These are phyloP conservation scores for Clitarchus hookeri DNA, from an alignment of 2,888 invertebrate genomes.

Conservation along the genomic window DNA sequence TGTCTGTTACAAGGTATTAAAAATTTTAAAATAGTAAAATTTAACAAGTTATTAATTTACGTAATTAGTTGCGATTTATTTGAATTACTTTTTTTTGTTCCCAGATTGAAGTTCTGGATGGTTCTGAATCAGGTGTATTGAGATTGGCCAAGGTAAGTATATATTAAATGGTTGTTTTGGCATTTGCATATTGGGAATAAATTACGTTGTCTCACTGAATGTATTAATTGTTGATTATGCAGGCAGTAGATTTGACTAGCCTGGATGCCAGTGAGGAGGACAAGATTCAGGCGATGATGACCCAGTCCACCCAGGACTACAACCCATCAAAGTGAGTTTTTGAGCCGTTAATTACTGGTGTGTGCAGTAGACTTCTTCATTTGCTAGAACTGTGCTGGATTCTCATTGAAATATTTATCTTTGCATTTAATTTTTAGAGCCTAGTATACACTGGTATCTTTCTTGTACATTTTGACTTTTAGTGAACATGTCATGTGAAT, in stretches of 20 bases:
- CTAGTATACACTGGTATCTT: background rate
- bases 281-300: constrained; percentile 97
- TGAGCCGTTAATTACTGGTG: constrained; percentile 31
- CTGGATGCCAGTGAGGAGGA: constrained; percentile 96
- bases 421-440: background rate
- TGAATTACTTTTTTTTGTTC: background rate
- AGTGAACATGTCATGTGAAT: no score
- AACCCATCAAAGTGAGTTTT: constrained; percentile 90
- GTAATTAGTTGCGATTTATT: no score
- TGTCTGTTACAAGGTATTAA: no score
- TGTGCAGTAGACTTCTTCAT: background rate
- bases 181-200: background rate
- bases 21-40: no score
- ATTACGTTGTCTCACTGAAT: background rate
- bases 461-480: no score
- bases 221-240: constrained; percentile 20
- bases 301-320: constrained; percentile 95
- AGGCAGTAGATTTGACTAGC: constrained; percentile 79
- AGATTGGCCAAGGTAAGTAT: constrained; percentile 40
- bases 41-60: no score
- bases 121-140: constrained; percentile 39
- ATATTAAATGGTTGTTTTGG: background rate
- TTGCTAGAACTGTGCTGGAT: background rate
- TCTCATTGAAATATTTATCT: no score
- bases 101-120: constrained; percentile 33